Evolutionary conservation across 2,797 vertebrate genomes (phyloP).

Genomic region (Amazonetta brasiliensis): DNA sequence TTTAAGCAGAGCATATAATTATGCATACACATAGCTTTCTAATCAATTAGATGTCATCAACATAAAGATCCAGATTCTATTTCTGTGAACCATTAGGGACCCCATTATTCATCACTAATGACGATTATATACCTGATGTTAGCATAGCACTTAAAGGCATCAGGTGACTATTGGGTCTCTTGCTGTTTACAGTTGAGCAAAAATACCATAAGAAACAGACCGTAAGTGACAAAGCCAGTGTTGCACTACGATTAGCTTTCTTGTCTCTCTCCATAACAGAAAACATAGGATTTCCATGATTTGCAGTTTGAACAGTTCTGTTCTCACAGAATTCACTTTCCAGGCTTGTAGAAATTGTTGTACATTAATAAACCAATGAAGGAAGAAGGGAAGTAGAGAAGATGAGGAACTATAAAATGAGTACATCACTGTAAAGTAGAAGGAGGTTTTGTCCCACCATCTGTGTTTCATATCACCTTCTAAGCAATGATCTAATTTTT

Average conservation of each 20-base stretch:
- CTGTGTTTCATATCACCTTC: not conserved
- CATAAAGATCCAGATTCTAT: not conserved
- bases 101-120: not conserved
- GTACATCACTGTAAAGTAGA: not conserved
- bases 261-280: not conserved
- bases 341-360: not conserved
- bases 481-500: not conserved
- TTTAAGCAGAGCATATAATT: not conserved
- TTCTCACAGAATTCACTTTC: not conserved
- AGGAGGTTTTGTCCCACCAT: not conserved
- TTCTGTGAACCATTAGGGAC: accelerated
- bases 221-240: not conserved
- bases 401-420: not conserved
- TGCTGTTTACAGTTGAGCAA: not conserved
- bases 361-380: not conserved
- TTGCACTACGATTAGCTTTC: not conserved
- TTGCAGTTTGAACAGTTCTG: not conserved
- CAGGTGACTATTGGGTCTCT: not conserved
- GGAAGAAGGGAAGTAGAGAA: not conserved
- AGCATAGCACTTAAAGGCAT: not conserved
- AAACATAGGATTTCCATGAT: not conserved
- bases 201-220: not conserved
- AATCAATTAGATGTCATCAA: not conserved
- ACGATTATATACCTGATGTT: not conserved
- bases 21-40: not conserved